Base-by-base conservation (phyloP, 2,888 invertebrate genomes). In the Labia minor region DNA sequence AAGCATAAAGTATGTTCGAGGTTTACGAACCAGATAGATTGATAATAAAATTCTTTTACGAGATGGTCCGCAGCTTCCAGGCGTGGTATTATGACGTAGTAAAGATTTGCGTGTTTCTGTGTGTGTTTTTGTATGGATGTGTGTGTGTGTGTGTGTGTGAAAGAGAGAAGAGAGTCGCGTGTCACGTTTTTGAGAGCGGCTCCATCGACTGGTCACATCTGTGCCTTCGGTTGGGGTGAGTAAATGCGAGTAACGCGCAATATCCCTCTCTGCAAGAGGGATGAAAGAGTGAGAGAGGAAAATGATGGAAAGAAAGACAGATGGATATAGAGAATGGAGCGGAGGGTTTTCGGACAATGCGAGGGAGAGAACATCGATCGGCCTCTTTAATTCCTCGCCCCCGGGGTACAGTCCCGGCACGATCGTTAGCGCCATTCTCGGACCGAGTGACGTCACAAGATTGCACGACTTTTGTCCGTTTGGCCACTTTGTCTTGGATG, bases 11-110 rank as follows among this genome's bases (percentile, higher is more conserved):
- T 26, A 26, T 26, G 26, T 26, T 16, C n/a, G 49, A 49, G 49
- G 49, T 49, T 49, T 49, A 49, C 49, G 49, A 49, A 49, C 49
- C 49, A 49, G 49, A 49, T 49, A 49, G 49, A 49, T 49, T 49
- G 49, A 49, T 49, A 49, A 49, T 49, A 49, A 49, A 49, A 49
- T 49, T 49, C 49, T 49, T 49, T 49, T 49, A 49, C 49, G 49
- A 49, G 49, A 49, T 49, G 49, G 49, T 16, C 49, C n/a, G 49
- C 49, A 49, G 49, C 49, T 49, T 49, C 49, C 49, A 49, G 49
- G 49, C 49, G 49, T 49, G 49, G 49, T 49, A 49, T 49, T 49
- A 49, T 49, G 49, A 49, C 49, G 49, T 49, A 49, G 49, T 49
- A 49, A 49, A 49, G 49, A 49, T 49, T 49, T 11, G 4, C 26